Evolutionary conservation across 53 echinoderm and acorn worm species (phyloP).

Genomic region (Luidia sarsii): DNA sequence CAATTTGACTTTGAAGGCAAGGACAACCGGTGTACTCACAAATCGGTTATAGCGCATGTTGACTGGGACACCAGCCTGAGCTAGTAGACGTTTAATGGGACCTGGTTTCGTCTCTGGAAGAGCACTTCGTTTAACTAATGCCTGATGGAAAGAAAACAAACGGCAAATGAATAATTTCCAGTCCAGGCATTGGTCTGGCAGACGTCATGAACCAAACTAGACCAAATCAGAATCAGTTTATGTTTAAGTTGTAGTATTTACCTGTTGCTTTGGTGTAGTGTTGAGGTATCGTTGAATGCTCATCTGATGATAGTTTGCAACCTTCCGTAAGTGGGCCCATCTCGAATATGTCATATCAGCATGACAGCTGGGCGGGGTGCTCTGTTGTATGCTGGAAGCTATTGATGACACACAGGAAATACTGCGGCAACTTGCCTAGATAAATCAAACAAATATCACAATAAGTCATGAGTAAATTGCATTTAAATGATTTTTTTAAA

Average conservation of each 20-base stretch:
- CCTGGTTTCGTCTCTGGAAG: conserved; percentile 72
- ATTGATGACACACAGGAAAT: neutral
- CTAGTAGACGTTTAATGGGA: conserved; percentile 68
- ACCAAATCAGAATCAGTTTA: too few species aligned
- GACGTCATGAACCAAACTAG: too few species aligned
- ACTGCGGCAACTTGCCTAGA: conserved; percentile 28
- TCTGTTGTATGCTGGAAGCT: neutral
- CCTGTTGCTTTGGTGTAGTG: conserved; percentile 9
- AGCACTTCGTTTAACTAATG: conserved; percentile 63
- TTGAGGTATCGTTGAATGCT: neutral
- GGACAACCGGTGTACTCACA: too few species aligned
- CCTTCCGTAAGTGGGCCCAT: conserved; percentile 29
- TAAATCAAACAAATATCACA: too few species aligned
- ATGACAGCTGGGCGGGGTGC: neutral
- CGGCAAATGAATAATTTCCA: neutral
- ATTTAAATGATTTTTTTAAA: too few species aligned
- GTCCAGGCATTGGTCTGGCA: too few species aligned
- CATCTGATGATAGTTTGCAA: neutral
- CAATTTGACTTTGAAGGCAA: too few species aligned
- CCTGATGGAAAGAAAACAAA: conserved; percentile 39
- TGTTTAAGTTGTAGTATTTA: too few species aligned
- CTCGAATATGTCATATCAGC: conserved; percentile 36
- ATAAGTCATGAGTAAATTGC: too few species aligned
- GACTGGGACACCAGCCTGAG: conserved; percentile 67
- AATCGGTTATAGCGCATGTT: conserved; percentile 91